Conservation (phyloP, 2,888 invertebrate species). For the Neoaliturus tenellus region DNA sequence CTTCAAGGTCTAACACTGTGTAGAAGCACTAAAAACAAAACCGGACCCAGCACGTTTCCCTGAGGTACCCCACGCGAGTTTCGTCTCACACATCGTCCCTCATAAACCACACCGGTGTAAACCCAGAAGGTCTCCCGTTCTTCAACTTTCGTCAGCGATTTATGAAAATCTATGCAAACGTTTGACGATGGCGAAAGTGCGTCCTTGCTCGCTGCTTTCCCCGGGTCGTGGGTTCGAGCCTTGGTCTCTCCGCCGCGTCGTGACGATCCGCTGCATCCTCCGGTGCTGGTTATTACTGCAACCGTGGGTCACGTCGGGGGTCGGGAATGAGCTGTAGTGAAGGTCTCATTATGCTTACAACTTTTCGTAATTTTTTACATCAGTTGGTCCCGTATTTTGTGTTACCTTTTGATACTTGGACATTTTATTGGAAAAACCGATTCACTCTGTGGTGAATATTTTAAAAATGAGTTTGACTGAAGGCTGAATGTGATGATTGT, state of each 20-base stretch:
- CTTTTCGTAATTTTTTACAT: no score
- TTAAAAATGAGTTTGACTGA: no score
- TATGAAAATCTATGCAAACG: conserved; percentile 48
- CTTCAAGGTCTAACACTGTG: no score
- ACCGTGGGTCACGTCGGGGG: no score
- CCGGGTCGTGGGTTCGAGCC: conserved; percentile 10
- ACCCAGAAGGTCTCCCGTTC: not conserved
- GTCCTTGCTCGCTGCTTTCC: not conserved
- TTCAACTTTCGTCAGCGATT: conserved; percentile 23
- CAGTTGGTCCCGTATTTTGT: no score
- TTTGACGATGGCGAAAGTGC: conserved; percentile 11
- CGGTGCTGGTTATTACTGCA: not conserved
- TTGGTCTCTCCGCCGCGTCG: not conserved
- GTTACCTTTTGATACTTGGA: no score
- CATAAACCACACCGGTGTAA: not conserved
- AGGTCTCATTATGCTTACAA: no score
- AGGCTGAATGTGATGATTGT: no score
- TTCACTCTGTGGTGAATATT: no score
- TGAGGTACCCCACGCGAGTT: not conserved
- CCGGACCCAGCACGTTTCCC: not conserved
- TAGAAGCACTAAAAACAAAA: not conserved
- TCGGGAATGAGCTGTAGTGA: no score
- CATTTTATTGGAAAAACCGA: no score
- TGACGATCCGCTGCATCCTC: not conserved
- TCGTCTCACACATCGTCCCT: not conserved